Conservation (phyloP, 2,888 invertebrate species). For the Lepidochitona cinerea region DNA sequence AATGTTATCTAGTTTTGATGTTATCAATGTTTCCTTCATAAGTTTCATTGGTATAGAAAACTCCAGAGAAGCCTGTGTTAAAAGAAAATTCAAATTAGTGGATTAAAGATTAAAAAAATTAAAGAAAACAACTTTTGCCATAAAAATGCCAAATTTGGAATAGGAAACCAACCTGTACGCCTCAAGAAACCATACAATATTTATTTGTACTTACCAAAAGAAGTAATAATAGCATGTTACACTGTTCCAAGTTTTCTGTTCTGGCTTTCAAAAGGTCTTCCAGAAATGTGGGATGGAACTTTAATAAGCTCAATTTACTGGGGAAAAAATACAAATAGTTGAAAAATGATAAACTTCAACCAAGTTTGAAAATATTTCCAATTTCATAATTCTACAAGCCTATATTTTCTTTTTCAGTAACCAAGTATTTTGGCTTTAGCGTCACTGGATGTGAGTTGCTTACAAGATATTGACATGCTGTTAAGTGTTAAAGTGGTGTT, state of each 20-base stretch:
- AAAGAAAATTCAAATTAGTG: too few relatives aligned
- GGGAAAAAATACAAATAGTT: too few relatives aligned
- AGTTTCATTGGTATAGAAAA: slow-evolving; percentile 64
- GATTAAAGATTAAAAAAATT: too few relatives aligned
- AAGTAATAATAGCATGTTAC: slow-evolving; percentile 65
- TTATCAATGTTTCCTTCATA: slow-evolving; percentile 59
- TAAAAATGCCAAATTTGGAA: not conserved
- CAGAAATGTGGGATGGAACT: slow-evolving; percentile 44
- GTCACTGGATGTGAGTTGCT: too few relatives aligned
- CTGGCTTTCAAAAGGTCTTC: slow-evolving; percentile 54
- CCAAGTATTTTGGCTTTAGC: too few relatives aligned
- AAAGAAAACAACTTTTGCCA: not conserved
- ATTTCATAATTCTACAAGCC: too few relatives aligned
- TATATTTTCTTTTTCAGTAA: too few relatives aligned
- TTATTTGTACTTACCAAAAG: slow-evolving; percentile 51
- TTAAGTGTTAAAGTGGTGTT: too few relatives aligned
- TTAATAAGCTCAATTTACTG: slow-evolving; percentile 46
- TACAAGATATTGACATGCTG: too few relatives aligned
- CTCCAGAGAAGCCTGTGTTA: slow-evolving; percentile 62
- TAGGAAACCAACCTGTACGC: not conserved
- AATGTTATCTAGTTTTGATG: slow-evolving; percentile 53
- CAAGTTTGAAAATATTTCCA: too few relatives aligned
- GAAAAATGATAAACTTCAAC: too few relatives aligned
- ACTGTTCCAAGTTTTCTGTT: slow-evolving; percentile 51
- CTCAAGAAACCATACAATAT: not conserved